These are phyloP conservation scores for Theristicus caerulescens DNA, from an alignment of 2,113 vertebrate genomes.

Conservation along the genomic window DNA sequence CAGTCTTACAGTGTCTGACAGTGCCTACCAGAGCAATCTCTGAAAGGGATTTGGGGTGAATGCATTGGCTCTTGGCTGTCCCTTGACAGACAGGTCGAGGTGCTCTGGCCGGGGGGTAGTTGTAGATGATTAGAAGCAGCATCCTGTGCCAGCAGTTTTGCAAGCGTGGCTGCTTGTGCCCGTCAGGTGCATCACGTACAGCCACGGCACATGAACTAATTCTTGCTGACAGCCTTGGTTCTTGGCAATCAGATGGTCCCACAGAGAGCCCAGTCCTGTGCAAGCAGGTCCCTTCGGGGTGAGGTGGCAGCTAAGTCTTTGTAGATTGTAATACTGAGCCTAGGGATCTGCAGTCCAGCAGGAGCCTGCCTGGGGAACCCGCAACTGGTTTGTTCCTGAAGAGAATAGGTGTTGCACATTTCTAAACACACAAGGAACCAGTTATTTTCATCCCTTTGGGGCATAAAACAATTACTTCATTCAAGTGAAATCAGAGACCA, in stretches of 20 bases:
- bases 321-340: background rate
- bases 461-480: background rate
- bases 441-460: background rate
- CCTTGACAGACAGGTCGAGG: fast-evolving
- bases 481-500: background rate
- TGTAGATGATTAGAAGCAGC: background rate
- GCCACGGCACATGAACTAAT: fast-evolving
- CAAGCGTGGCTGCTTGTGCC: background rate
- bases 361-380: background rate
- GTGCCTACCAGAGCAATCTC: fast-evolving
- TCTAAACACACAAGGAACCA: background rate
- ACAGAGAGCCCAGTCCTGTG: background rate
- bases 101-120: background rate
- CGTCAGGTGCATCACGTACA: fast-evolving
- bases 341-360: background rate
- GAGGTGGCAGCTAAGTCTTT: background rate
- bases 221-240: background rate
- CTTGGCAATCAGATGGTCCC: background rate
- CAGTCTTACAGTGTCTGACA: background rate
- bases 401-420: background rate
- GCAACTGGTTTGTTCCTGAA: fast-evolving
- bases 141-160: background rate
- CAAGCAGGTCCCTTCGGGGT: background rate
- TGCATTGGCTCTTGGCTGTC: background rate
- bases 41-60: background rate